These are phyloP conservation scores for Calonectris borealis DNA, from an alignment of 2,113 vertebrate species.

Conservation along the genomic window DNA sequence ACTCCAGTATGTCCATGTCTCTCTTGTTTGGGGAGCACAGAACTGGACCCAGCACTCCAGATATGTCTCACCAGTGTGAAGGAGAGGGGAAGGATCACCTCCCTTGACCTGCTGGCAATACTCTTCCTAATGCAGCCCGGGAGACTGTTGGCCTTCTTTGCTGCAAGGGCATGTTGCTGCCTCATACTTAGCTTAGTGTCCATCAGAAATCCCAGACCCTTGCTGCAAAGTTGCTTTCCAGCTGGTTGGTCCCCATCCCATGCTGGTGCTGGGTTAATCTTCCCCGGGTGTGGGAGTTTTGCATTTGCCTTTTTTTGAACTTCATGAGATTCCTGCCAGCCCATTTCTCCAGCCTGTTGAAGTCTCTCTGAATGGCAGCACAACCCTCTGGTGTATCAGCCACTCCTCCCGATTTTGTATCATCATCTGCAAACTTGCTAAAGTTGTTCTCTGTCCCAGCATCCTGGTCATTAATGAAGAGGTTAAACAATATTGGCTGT, in stretches of 20 bases:
- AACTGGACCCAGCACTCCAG: neutral
- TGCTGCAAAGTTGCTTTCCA: neutral
- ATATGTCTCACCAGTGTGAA: neutral
- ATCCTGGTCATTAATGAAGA: neutral
- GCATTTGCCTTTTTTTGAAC: neutral
- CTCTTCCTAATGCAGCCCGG: neutral
- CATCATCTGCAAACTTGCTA: neutral
- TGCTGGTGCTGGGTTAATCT: neutral
- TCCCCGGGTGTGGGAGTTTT: neutral
- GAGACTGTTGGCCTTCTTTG: neutral
- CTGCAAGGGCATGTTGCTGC: neutral
- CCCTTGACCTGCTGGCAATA: neutral
- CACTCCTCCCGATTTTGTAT: neutral
- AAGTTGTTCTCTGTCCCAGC: neutral
- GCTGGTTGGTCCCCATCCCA: neutral
- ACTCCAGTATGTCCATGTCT: neutral
- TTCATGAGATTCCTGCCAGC: neutral
- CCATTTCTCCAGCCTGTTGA: neutral
- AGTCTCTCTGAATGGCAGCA: neutral
- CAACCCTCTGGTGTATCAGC: rapidly evolving
- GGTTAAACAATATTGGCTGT: neutral
- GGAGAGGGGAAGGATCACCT: neutral
- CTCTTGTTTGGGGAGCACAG: neutral
- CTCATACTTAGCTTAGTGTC: neutral
- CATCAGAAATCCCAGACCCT: neutral